Percentiles rank a stretch among this genome's conserved stretches.
Conservation (phyloP, 2,797 vertebrate genomes). For the Cyprinella venusta region DNA sequence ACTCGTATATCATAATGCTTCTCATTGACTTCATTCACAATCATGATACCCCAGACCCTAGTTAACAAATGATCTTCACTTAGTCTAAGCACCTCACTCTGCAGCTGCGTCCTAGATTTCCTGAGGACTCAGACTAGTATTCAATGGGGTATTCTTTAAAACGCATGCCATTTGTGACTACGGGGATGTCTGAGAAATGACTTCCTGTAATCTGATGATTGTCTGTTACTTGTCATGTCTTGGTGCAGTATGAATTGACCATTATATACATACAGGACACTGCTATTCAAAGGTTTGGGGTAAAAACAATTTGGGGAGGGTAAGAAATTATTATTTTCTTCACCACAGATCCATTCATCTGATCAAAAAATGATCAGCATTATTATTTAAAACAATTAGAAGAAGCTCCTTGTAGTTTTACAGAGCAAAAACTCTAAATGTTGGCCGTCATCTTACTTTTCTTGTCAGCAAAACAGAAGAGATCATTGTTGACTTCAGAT, state of each 20-base stretch:
- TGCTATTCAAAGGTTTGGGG: background rate
- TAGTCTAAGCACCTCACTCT: background rate
- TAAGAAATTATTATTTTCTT: too few relatives aligned
- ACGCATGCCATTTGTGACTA: background rate
- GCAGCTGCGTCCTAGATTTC: background rate
- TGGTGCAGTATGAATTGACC: too few relatives aligned
- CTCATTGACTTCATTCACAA: conserved; percentile 9
- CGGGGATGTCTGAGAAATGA: too few relatives aligned
- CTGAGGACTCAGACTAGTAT: background rate
- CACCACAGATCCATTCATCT: too few relatives aligned
- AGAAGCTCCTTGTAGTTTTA: conserved; percentile 7
- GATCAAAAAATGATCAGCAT: too few relatives aligned
- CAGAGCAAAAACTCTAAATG: background rate
- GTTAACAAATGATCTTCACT: conserved; percentile 15
- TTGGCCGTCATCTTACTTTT: background rate
- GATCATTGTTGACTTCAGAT: conserved; percentile 7
- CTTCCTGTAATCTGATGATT: too few relatives aligned
- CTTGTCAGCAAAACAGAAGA: background rate
- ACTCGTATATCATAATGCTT: background rate
- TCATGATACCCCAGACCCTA: background rate
- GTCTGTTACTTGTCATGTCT: too few relatives aligned
- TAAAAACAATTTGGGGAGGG: too few relatives aligned
- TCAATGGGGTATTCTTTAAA: background rate
- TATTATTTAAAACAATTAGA: too few relatives aligned
- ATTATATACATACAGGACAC: background rate